Conservation (phyloP, 2,113 vertebrate species). For the Psephotus haematonotus region DNA sequence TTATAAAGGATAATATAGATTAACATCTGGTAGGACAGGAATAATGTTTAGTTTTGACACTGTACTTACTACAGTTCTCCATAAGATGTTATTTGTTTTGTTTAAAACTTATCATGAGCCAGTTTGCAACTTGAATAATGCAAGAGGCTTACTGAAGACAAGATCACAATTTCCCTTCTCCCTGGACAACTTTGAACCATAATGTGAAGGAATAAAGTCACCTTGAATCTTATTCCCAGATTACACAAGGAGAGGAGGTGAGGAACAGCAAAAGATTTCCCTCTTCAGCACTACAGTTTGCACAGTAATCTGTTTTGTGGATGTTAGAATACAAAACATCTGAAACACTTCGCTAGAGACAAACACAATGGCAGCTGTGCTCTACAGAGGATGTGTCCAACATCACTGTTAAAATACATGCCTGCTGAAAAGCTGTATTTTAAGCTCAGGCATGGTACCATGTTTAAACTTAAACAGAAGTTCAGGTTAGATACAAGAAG, state of each 20-base stretch:
- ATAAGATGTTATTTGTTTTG: neutral
- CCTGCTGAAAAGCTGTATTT: neutral
- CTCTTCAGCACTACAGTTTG: neutral
- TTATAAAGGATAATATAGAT: neutral
- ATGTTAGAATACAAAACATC: neutral
- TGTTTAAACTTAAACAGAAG: neutral
- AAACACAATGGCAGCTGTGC: neutral
- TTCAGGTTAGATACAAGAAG: neutral
- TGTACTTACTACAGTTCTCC: neutral
- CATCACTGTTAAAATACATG: accelerated
- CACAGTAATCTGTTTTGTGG: neutral
- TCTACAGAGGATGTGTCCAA: neutral
- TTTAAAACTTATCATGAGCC: neutral
- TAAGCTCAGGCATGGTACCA: neutral
- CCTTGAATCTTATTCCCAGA: neutral
- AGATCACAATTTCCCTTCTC: neutral
- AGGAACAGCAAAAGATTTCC: neutral
- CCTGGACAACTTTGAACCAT: neutral
- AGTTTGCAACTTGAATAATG: neutral
- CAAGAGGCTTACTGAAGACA: neutral
- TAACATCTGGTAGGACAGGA: neutral
- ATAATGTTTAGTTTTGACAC: neutral
- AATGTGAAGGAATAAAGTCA: neutral
- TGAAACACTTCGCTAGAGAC: neutral
- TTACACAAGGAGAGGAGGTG: neutral